Evolutionary conservation across 2,888 invertebrate genomes (phyloP), one percentile per base, ranked within the genome.

Genomic region (Temnothorax ravouxi): DNA sequence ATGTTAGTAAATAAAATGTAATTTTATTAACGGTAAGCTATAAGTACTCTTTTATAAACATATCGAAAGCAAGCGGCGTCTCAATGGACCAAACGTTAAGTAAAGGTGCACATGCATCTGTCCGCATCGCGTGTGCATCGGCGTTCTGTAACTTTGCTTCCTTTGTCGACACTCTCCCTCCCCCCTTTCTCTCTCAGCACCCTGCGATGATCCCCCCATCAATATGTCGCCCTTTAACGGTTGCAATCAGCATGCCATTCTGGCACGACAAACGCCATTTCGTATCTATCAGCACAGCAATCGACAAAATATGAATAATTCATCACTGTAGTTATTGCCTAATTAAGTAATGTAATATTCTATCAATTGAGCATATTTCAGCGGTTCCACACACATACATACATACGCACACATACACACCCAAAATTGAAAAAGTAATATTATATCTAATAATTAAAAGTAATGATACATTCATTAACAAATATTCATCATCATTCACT

Each of bases 101-200:
- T n/a, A n/a, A 91, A 91, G 91, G 88, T 90, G 91, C 88, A 83
- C 83, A 88, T 91, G 93, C 93, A 93, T 93, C 93, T 93, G 93
- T 90, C 91, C 84, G 84, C 76, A 56, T 90, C 89, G 88, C 85
- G 87, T 87, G 86, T 89, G 89, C 87, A 89, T 90, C 87, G 88
- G 84, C 90, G 89, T 89, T 85, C 87, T 83, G 86, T 86, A 56
- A 72, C 81, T 83, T 79, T 56, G 71, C 85, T 84, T 67, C 18
- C 18, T 86, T 82, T 67, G 84, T 54, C 75, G 64, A 89, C 85
- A 86, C 71, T 83, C 52, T 11, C 75, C 72, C 84, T 84, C 85
- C 84, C 85, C 85, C 84, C 82, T 83, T 84, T 50, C 29, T 64
- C 50, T 34, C 56, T 50, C 59, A 80, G 47, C 83, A 83, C 76